Conservation (phyloP, 1,140 invertebrate species). For the Subanguina moxae region DNA sequence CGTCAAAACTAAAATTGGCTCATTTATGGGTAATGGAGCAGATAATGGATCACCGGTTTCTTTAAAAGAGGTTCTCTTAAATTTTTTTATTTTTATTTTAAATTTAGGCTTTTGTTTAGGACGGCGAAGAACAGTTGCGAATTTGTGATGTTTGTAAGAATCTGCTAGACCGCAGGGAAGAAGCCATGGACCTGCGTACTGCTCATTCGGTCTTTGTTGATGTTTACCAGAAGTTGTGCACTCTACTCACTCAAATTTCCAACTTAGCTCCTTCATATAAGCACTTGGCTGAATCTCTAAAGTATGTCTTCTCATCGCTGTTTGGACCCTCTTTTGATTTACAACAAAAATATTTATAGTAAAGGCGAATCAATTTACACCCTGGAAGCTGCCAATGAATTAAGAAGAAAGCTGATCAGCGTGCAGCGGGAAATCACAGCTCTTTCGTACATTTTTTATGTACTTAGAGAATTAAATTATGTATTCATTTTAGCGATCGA, state of each 20-base stretch:
- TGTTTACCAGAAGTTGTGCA: slow-evolving; percentile 75
- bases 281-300: slow-evolving; percentile 74
- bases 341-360: slow-evolving; percentile 61
- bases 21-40: slow-evolving; percentile 24
- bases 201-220: slow-evolving; percentile 74
- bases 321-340: too few species aligned
- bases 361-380: slow-evolving; percentile 81
- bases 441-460: slow-evolving; percentile 62
- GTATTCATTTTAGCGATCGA: slow-evolving; percentile 21
- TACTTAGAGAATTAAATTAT: not conserved
- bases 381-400: slow-evolving; percentile 74
- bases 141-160: slow-evolving; percentile 76
- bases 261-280: slow-evolving; percentile 75
- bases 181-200: slow-evolving; percentile 74
- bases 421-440: slow-evolving; percentile 80
- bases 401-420: slow-evolving; percentile 76
- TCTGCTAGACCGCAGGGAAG: slow-evolving; percentile 75
- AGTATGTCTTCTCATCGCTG: slow-evolving; percentile 60
- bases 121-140: slow-evolving; percentile 70
- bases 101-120: slow-evolving; percentile 43
- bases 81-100: not conserved
- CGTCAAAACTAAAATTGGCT: slow-evolving; percentile 29
- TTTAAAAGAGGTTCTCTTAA: not conserved
- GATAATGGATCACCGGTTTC: not conserved
- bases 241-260: slow-evolving; percentile 72